Base-by-base conservation (phyloP, 1,140 invertebrate genomes). In the Drosophila neocordata region DNA sequence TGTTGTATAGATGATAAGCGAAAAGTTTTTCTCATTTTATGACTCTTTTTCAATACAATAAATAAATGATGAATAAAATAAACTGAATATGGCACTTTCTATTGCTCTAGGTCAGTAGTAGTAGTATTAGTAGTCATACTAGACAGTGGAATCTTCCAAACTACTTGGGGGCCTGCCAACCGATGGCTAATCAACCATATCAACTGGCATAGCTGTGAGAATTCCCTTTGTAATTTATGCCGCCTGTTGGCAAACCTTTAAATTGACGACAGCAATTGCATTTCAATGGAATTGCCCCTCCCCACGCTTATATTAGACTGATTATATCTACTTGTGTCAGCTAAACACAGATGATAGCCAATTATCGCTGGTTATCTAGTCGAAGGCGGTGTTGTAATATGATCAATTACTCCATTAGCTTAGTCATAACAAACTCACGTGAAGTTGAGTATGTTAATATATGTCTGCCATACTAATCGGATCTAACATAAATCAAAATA, bases 31-130 rank as follows among this genome's bases (percentile, higher is more conserved):
- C 41, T 20, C 41, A 48, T 20, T 44, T 48, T 48, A 73, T 73
- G 71, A 65, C 71, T 15, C 58, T 73, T 73, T 31, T 31, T 31
- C 4, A 58, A 69, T 72, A 59, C n/a, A 31, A 13, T 41, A 61
- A 63, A 63, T 52, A 13, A 22, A 65, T 59, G 37, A 73, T 65
- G 22, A 55, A 48, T 59, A 72, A 64, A 48, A 20, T 48, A 35
- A 12, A 35, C 12, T 35, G 11, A 5, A 35, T 35, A 48, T 48
- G 15, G 9, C 9, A 48, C 3, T 48, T 2, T 12, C 2, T 34
- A 37, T 73, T 73, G 61, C 12, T 65, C 71, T 73, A 73, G 71
- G 71, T 73, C 69, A 73, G 61, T 48, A n/a, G 22, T 24, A 24
- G 22, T 24, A 24, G 22, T 24, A 24, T 1, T 24, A 24, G 22